Conservation (phyloP, 2,113 vertebrate species). For the Dasyurus viverrinus region DNA sequence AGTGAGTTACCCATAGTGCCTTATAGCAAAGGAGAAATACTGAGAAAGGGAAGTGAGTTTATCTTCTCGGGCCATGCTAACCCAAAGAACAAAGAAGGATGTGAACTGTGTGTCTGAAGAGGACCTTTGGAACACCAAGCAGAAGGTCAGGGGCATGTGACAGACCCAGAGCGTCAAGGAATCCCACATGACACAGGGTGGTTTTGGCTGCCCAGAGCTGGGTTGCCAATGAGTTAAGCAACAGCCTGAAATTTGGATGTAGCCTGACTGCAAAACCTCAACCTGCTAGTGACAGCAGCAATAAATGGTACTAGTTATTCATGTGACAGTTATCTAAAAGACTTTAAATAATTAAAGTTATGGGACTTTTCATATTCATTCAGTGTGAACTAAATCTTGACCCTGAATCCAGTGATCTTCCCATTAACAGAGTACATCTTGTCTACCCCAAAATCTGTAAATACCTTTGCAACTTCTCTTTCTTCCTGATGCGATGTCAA, state of each 20-base stretch:
- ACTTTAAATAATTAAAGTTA: neutral
- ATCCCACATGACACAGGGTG: slow-evolving; percentile 45
- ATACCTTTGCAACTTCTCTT: too few relatives aligned
- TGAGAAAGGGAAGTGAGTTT: slow-evolving; percentile 23
- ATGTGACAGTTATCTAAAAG: neutral
- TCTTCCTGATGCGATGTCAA: neutral
- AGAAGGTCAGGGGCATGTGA: slow-evolving; percentile 45
- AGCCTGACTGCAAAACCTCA: neutral
- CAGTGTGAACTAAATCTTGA: neutral
- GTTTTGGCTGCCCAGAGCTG: neutral
- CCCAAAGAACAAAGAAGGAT: slow-evolving; percentile 52
- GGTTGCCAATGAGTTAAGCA: neutral
- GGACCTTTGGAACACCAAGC: slow-evolving; percentile 48
- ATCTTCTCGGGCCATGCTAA: slow-evolving; percentile 54
- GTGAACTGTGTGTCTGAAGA: slow-evolving; percentile 37
- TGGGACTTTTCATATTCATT: neutral
- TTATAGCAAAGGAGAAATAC: neutral
- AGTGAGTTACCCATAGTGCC: too few relatives aligned
- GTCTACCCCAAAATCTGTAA: neutral
- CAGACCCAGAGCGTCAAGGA: slow-evolving; percentile 59
- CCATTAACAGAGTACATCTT: neutral
- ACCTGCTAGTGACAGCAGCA: neutral
- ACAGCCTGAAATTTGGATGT: neutral
- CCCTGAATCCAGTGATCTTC: neutral
- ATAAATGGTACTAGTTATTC: neutral